Conservation (phyloP, 2,888 invertebrate genomes). For the Dermolepida albohirtum region DNA sequence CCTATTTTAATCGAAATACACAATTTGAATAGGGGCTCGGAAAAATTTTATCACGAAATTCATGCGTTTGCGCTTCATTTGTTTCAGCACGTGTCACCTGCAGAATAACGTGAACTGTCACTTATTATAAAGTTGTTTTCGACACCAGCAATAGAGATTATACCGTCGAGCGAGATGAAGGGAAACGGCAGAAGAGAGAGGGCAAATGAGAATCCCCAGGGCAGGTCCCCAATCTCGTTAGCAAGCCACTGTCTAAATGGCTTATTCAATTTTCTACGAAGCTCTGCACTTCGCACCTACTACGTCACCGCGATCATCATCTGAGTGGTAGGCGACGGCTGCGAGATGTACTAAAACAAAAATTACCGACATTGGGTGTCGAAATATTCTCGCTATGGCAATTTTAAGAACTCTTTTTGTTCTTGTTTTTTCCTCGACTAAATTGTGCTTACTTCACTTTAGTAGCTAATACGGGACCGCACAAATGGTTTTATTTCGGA, state of each 20-base stretch:
- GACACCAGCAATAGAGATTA: slow-evolving; percentile 32
- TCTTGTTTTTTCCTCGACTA: too few relatives aligned
- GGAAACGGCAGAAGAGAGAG: slow-evolving; percentile 4
- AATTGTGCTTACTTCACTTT: too few relatives aligned
- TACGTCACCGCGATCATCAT: slow-evolving; percentile 31
- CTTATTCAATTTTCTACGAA: slow-evolving; percentile 56
- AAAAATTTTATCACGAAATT: slow-evolving; percentile 4
- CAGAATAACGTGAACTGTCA: slow-evolving; percentile 38
- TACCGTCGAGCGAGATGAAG: background rate
- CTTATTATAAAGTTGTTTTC: slow-evolving; percentile 45
- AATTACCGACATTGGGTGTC: too few relatives aligned
- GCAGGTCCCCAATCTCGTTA: slow-evolving; percentile 53
- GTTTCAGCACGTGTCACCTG: slow-evolving; percentile 40
- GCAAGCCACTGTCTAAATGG: slow-evolving; percentile 56
- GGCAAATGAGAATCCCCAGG: slow-evolving; percentile 35
- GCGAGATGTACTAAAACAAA: too few relatives aligned
- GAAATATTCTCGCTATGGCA: too few relatives aligned
- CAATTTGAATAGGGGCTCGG: too few relatives aligned
- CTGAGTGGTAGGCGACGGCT: background rate
- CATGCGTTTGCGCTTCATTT: slow-evolving; percentile 41
- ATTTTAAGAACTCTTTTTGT: too few relatives aligned
- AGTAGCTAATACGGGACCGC: too few relatives aligned
- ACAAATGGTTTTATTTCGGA: too few relatives aligned
- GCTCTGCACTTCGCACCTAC: slow-evolving; percentile 40
- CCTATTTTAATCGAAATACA: too few relatives aligned